These are phyloP conservation scores for Nomada flava DNA, from an alignment of 2,888 invertebrate genomes.

Conservation along the genomic window DNA sequence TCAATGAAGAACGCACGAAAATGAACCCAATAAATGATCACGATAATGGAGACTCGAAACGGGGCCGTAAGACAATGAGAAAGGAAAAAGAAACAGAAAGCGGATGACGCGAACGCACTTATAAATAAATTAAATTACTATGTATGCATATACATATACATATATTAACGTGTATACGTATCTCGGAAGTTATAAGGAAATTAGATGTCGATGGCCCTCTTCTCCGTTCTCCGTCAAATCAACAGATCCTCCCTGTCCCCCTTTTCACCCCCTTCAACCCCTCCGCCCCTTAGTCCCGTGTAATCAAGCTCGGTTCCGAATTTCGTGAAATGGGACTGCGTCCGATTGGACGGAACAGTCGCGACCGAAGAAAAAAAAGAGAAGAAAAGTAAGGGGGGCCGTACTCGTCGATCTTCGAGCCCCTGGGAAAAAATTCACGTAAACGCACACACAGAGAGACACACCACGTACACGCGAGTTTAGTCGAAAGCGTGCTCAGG, in stretches of 20 bases:
- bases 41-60: constrained; percentile 26
- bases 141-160: constrained; percentile 80
- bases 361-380: constrained; percentile 26
- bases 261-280: constrained; percentile 1
- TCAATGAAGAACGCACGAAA: neutral
- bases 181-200: constrained; percentile 76
- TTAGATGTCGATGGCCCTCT: constrained; percentile 79
- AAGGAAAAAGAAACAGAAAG: constrained; percentile 24
- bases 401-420: constrained; percentile 58
- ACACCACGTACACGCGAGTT: constrained; percentile 14
- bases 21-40: neutral
- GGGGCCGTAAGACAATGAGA: constrained; percentile 24
- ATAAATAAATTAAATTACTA: constrained; percentile 79
- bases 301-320: constrained; percentile 56
- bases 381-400: constrained; percentile 13
- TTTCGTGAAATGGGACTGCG: constrained; percentile 21
- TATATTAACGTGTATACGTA: constrained; percentile 81
- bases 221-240: constrained; percentile 64
- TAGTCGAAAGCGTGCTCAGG: constrained; percentile 63
- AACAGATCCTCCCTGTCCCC: constrained; percentile 20
- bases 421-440: constrained; percentile 19
- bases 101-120: constrained; percentile 61
- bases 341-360: constrained; percentile 34
- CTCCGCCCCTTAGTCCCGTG: constrained; percentile 17
- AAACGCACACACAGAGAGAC: neutral